Conservation (phyloP, 2,113 vertebrate genomes). For the Lagopus muta region DNA sequence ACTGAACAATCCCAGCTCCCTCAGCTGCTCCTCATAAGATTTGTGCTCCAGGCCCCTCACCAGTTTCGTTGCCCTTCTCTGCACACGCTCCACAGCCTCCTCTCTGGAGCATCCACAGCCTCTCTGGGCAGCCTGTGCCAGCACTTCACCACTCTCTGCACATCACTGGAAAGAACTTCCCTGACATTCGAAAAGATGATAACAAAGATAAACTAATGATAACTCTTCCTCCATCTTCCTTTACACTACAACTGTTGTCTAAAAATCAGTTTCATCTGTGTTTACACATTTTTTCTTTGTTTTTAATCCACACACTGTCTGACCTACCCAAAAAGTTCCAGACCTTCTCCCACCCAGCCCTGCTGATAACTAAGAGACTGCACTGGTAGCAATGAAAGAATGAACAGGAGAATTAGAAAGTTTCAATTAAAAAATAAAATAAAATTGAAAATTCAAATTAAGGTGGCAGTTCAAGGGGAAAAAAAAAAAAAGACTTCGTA, state of each 20-base stretch:
- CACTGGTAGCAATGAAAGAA: not conserved
- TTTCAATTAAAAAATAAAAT: not conserved
- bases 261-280: not conserved
- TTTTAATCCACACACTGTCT: not conserved
- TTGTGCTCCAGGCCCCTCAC: too few relatives aligned
- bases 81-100: too few relatives aligned
- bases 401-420: not conserved
- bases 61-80: too few relatives aligned
- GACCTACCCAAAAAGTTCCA: not conserved
- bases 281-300: not conserved
- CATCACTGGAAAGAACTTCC: too few relatives aligned
- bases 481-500: not conserved
- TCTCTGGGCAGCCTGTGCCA: too few relatives aligned
- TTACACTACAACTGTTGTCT: not conserved
- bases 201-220: too few relatives aligned
- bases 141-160: too few relatives aligned
- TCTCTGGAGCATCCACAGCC: too few relatives aligned
- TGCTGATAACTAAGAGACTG: not conserved
- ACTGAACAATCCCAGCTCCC: too few relatives aligned
- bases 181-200: too few relatives aligned
- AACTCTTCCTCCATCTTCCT: too few relatives aligned
- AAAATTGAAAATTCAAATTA: not conserved
- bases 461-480: not conserved
- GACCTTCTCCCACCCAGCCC: not conserved
- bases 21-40: too few relatives aligned